phyloP scores from a whole-genome alignment of 2,113 vertebrate genomes.

The Reinhardtius hippoglossoides region DNA sequence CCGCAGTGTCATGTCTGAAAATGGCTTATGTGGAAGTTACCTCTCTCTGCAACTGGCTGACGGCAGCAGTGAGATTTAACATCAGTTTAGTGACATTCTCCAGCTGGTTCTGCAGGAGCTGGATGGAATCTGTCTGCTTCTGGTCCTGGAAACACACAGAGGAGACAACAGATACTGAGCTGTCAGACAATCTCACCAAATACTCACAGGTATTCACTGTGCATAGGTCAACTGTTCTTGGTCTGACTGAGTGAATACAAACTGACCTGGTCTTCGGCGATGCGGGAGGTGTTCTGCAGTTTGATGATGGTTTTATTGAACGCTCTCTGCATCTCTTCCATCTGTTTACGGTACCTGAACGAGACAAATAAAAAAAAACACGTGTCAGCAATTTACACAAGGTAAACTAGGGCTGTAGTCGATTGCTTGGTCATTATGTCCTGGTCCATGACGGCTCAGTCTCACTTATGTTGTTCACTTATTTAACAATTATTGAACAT shows the following conservation, averaged over 20 bases:
- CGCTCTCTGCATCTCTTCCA: conserved; percentile 99
- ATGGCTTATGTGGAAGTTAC: conserved; percentile 67
- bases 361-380: conserved; percentile 21
- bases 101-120: conserved; percentile 92
- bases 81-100: conserved; percentile 92
- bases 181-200: rapidly evolving
- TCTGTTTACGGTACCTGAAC: conserved; percentile 96
- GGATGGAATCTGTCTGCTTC: conserved; percentile 96
- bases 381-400: not conserved
- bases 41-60: conserved; percentile 90
- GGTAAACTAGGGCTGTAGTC: not conserved
- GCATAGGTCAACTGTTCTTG: not conserved
- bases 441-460: no score
- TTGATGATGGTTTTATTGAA: conserved; percentile 99
- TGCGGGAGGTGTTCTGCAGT: conserved; percentile 97
- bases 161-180: not conserved
- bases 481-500: not conserved
- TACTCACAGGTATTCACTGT: no score
- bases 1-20: no score
- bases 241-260: not conserved
- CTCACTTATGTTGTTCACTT: no score
- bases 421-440: no score
- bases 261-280: conserved; percentile 95
- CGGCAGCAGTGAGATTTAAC: conserved; percentile 89
- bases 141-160: conserved; percentile 87